A percentile compares a stretch with the other conserved stretches of the same genome.
These are phyloP conservation scores for Paradisaea rubra DNA, from an alignment of 2,113 vertebrate species.

Conservation along the genomic window DNA sequence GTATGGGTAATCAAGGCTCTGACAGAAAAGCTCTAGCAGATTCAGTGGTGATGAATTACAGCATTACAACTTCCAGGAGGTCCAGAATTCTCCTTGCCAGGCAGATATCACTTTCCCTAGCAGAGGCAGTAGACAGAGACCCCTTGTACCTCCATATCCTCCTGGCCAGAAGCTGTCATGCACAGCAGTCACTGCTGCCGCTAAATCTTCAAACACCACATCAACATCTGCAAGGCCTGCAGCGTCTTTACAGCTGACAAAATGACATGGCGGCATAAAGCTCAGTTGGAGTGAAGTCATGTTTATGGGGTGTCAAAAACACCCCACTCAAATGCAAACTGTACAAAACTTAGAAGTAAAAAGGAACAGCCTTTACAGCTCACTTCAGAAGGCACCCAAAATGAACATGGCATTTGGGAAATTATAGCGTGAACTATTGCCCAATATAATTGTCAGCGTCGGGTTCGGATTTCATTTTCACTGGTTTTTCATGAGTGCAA, in stretches of 20 bases:
- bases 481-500: conserved; percentile 6
- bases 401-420: background rate
- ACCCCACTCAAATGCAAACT: conserved; percentile 16
- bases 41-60: background rate
- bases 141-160: background rate
- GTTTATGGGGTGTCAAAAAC: conserved; percentile 28
- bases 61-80: background rate
- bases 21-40: background rate
- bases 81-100: background rate
- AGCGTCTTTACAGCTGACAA: background rate
- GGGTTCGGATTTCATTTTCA: conserved; percentile 31
- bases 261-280: background rate
- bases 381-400: conserved; percentile 22
- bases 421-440: conserved; percentile 1
- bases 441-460: background rate
- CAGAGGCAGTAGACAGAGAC: background rate
- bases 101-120: background rate
- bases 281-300: background rate
- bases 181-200: background rate
- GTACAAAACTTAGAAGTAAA: conserved; percentile 16
- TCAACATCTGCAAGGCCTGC: background rate
- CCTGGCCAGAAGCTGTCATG: background rate
- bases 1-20: background rate
- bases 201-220: background rate
- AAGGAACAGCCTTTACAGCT: background rate